Base-by-base conservation (phyloP, 2,888 invertebrate species). In the Dolichomitus sp. region DNA sequence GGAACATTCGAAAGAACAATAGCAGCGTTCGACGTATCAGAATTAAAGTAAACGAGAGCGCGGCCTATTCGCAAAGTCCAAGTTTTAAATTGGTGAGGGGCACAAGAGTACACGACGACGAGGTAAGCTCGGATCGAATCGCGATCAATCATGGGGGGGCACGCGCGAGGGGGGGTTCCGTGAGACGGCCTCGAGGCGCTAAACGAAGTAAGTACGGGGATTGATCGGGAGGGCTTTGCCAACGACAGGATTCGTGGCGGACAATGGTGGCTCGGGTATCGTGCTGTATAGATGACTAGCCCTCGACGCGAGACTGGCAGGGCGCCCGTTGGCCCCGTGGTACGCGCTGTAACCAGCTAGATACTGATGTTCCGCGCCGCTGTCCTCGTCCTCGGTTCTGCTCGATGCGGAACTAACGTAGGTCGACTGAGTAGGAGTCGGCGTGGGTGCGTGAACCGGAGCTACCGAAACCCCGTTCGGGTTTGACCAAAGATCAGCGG, bases 381-480 rank as follows among this genome's bases (percentile, higher is more conserved):
- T 93, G 88, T 95, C 95, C 93, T 95, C 95, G 91, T 95, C 95
- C 93, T 95, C 95, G 70, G 95, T 95, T 83, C 95, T 95, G 80
- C 95, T 95, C 9, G 95, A 95, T 40, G 93, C 92, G 70, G 93
- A 93, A 87, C 93, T 93, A 84, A 95, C 95, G 93, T 96, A 96
- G 59, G 96, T 96, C 86, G 96, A 96, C 89, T 96, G 96, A 93
- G 96, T 95, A 52, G 96, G 96, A 86, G 96, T 96, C 65, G 96
- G 95, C 93, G 95, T 95, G 94, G 95, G 93, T 72, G 93, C 93
- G 87, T 93, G 93, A 72, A 93, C 92, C 81, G 94, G 94, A 40
- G 93, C 93, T 84, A 94, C 94, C 87, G 93, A 87, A 84, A 91
- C 89, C 37, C 88, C 91, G 84, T 85, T 85, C 48, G 84, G 86